A percentile compares a stretch with the other conserved stretches of the same genome.
These are phyloP conservation scores for Mormoops blainvillei DNA, from an alignment of 2,113 vertebrate species.

Conservation along the genomic window DNA sequence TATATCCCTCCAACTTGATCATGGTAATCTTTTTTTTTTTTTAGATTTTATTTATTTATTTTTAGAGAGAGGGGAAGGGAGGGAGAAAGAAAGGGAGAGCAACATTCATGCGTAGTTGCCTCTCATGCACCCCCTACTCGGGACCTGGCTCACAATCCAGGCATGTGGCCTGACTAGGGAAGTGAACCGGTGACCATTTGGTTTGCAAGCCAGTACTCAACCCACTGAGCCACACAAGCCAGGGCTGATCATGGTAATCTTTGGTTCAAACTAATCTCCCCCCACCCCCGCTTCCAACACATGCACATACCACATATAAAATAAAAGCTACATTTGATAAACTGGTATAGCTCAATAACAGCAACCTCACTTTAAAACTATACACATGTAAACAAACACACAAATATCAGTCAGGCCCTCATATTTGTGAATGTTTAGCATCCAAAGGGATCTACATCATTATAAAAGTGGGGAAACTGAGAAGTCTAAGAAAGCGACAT, in stretches of 20 bases:
- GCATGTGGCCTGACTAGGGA: too few relatives aligned
- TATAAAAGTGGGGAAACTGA: neutral
- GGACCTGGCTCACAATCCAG: too few relatives aligned
- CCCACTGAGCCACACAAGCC: too few relatives aligned
- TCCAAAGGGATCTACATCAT: neutral
- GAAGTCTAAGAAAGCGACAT: neutral
- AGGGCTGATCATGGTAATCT: neutral
- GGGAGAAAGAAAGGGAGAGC: too few relatives aligned
- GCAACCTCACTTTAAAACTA: neutral
- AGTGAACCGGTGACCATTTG: too few relatives aligned
- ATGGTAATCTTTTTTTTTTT: neutral
- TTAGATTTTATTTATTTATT: too few relatives aligned
- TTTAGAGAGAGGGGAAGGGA: too few relatives aligned
- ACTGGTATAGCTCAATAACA: neutral
- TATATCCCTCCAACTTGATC: neutral
- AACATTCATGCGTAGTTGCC: too few relatives aligned
- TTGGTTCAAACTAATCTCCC: neutral
- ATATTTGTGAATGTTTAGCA: neutral
- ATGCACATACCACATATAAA: neutral
- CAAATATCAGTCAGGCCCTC: neutral
- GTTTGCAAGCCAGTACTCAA: too few relatives aligned
- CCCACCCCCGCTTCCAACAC: neutral
- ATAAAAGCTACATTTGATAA: neutral
- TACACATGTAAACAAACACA: neutral
- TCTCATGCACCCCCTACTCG: too few relatives aligned